Evolutionary conservation across 2,888 invertebrate genomes (phyloP), one percentile per base, ranked within the genome.

Genomic region (Rutpela maculata): DNA sequence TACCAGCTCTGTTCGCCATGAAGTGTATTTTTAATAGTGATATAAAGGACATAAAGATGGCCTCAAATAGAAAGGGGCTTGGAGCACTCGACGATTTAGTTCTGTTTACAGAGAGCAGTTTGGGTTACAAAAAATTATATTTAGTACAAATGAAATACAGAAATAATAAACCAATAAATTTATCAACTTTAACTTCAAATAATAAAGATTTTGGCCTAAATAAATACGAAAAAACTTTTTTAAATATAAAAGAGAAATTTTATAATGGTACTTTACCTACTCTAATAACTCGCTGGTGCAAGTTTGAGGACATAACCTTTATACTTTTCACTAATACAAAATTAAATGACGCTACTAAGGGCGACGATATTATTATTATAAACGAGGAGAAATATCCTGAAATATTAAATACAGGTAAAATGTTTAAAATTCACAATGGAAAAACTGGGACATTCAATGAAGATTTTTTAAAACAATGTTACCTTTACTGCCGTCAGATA

Each of bases 11-110:
- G 10, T 18, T 65, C 18, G 35, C 17, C n/a, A 18, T 38, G 3
- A 65, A 38, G 17, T 65, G 65, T 18, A 18, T 17, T 10, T n/a
- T 65, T 10, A n/a, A 18, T 12, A n/a, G 18, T 35, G 38, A 65
- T 18, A 18, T 65, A 17, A 18, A 17, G n/a, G 38, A 65, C 17
- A 38, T 65, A n/a, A n/a, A 18, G 18, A 65, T 65, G n/a, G 65
- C 18, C 11, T 31, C 38, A 11, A 65, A 65, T 18, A 11, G 35
- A 38, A 3, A 43, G 0, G 65, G 38, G 5, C 9, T 65, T 9
- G 65, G 65, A 18, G 65, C 35, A 10, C 43, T 65, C 11, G 65
- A 65, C 18, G 65, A 65, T 43, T 9, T 65, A 18, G 43, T 65
- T 18, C 11, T 65, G 10, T 65, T 38, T 38, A 17, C 35, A 10